Conservation (phyloP, 2,113 vertebrate genomes). For the Elgaria multicarinata region DNA sequence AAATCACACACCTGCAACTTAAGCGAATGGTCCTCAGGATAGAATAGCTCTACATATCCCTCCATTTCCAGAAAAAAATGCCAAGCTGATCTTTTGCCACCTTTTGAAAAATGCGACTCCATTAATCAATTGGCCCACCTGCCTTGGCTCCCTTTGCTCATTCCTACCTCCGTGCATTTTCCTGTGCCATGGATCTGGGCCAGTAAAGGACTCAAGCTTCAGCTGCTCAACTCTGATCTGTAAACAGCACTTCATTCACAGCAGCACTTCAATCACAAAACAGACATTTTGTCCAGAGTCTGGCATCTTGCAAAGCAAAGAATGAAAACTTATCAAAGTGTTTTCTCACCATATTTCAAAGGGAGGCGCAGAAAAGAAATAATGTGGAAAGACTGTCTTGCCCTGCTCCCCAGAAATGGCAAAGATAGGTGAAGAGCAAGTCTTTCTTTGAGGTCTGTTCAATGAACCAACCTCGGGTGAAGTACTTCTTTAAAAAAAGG, state of each 20-base stretch:
- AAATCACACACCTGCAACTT: neutral
- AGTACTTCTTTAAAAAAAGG: neutral
- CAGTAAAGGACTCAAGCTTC: neutral
- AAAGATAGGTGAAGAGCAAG: neutral
- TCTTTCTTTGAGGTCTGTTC: neutral
- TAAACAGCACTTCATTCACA: neutral
- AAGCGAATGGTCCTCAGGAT: neutral
- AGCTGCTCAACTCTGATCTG: neutral
- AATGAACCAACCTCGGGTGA: neutral
- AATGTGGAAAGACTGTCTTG: neutral
- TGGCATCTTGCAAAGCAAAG: neutral
- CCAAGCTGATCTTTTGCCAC: neutral
- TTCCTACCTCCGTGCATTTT: neutral
- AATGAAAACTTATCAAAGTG: neutral
- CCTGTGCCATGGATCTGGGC: neutral
- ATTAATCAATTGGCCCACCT: neutral
- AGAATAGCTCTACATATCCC: neutral
- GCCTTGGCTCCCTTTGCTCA: neutral
- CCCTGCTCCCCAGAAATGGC: neutral
- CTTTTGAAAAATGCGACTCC: neutral
- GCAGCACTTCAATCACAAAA: neutral
- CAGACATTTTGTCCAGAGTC: neutral
- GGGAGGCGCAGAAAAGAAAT: neutral
- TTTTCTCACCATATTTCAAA: slow-evolving; percentile 2
- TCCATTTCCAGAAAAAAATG: neutral